A percentile compares a stretch with the other conserved stretches of the same genome.
Conservation (phyloP, 53 echinoderm and acorn worm genomes). For the Paracentrotus lividus region DNA sequence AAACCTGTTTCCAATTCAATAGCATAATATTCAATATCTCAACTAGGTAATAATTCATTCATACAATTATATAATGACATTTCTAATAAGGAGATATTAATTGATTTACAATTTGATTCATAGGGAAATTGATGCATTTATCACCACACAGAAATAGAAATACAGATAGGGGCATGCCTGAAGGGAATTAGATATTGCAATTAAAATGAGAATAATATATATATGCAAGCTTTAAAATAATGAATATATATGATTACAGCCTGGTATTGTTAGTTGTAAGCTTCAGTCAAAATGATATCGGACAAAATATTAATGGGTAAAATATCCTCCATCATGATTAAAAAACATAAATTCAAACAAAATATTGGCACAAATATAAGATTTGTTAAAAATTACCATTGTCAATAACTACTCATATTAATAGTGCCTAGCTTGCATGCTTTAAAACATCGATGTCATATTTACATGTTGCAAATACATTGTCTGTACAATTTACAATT, state of each 20-base stretch:
- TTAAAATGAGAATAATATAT: slow-evolving; percentile 20
- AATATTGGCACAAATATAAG: neutral
- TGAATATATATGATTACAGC: neutral
- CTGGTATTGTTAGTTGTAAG: neutral
- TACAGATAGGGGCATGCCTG: neutral
- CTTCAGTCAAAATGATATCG: slow-evolving; percentile 7
- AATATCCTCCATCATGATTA: neutral
- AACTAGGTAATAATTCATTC: neutral
- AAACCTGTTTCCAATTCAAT: neutral
- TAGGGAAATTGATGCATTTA: neutral
- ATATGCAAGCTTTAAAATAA: neutral
- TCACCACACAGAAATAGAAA: neutral
- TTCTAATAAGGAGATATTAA: neutral
- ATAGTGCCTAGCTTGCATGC: slow-evolving; percentile 33
- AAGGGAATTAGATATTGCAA: neutral
- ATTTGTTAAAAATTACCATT: neutral
- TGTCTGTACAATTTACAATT: slow-evolving; percentile 47
- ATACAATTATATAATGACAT: neutral
- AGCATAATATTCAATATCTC: neutral
- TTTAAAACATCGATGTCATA: slow-evolving; percentile 30
- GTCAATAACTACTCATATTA: slow-evolving; percentile 1
- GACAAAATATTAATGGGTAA: neutral
- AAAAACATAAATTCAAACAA: neutral
- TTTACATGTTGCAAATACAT: slow-evolving; percentile 35
- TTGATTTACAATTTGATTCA: neutral